Base-by-base conservation (phyloP, 2,113 vertebrate species). In the Ascaphus truei region DNA sequence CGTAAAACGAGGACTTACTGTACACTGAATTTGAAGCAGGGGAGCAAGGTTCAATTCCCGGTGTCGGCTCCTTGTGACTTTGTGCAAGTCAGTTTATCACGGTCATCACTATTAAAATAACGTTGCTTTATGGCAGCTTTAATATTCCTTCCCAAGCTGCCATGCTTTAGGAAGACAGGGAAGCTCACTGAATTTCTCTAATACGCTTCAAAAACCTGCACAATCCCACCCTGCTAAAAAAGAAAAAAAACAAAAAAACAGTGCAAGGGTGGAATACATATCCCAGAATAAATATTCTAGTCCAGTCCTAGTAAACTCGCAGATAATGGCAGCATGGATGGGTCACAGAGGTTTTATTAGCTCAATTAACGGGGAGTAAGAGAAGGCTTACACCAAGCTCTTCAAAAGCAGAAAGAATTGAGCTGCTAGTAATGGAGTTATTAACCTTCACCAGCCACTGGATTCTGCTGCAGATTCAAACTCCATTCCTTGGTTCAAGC, bases 281-380 rank as follows among this genome's bases (percentile, higher is more conserved):
- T 80, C 58, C 59, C 20, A 68, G 50, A 76, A 92, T 95, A 89
- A 90, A 86, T 94, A 96, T 96, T 91, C 92, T 72, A 74, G 83
- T 76, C 86, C 92, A 93, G 80, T 92, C 67, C 87, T 89, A 83
- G 90, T 80, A 90, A 90, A 89, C 88, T 83, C 80, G 36, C 80
- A 68, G 88, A 86, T 86, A 89, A 86, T 83, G 80, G 85, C 86
- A 50, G 84, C 79, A 37, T 78, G 83, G 84, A 83, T 85, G 84
- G 90, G 94, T 95, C 91, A 84, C 76, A 37, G 77, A 79, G 92
- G 91, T 91, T 93, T 91, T 95, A 94, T 97, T 95, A 95, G 92
- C 92, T 92, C 91, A 91, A 95, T 95, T 98, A 98, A 98, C 95
- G 95, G 95, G 93, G 92, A 94, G 93, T 93, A 95, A 96, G 96